Evolutionary conservation across 1,140 invertebrate species (phyloP), one percentile per base, ranked within the genome.

Genomic region (Halesus radiatus): DNA sequence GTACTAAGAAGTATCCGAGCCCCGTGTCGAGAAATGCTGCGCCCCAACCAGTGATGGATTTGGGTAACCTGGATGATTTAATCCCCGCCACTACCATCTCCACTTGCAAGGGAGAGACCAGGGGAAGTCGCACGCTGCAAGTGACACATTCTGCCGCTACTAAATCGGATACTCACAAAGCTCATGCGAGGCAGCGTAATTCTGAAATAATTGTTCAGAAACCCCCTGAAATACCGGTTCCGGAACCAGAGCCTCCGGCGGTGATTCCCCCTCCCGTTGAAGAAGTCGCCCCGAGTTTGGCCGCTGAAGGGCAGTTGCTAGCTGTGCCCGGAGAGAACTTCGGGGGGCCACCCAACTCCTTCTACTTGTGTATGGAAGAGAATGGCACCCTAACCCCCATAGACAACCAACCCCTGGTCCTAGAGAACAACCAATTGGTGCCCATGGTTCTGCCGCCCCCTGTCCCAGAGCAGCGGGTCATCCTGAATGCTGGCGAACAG

Each of bases 311-410:
- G 29, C 92, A 94, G 86, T 87, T 95, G 84, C 88, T 94, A 86
- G 93, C 93, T 75, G 86, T 95, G 76, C 92, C 93, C 50, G 90
- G 92, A 80, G 93, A 94, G 84, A 91, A 91, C 82, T 91, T 91
- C 54, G 93, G 93, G 60, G 93, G 92, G 0, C 91, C 92, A 7
- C 87, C 90, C 0, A 91, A 92, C 60, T 92, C 92, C 0, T 94
- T 86, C 88, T 94, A 87, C 83, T 92, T 86, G 84, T 94, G 79
- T 32, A 88, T 94, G 1, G 92, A 94, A 85, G 93, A 94, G 80
- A 92, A 93, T 76, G 93, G 94, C 54, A 92, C 92, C 73, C 90
- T 94, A 45, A 93, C 92, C 54, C 92, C 93, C 7, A 88, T 95
- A 5, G 94, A 95, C 85, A 94, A 94, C 79, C 93, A 93, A 79